Percentiles rank a stretch among this genome's conserved stretches.
Evolutionary conservation across 1,140 invertebrate genomes (phyloP).

Genomic region (Achroia grisella): DNA sequence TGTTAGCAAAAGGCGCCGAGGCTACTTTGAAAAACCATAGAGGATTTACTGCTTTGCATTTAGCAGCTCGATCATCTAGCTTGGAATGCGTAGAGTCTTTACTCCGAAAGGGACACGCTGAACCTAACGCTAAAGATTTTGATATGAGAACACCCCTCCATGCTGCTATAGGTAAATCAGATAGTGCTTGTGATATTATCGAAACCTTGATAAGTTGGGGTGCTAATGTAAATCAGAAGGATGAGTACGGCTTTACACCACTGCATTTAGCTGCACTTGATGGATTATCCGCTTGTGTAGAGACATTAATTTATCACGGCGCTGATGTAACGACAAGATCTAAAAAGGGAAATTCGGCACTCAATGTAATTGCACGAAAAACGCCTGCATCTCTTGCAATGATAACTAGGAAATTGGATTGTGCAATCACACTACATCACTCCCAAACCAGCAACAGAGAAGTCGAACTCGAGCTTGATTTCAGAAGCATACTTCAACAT

Average conservation of each 20-base stretch:
- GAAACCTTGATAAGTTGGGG: slow-evolving; percentile 84
- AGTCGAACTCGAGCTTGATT: slow-evolving; percentile 87
- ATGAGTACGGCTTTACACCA: slow-evolving; percentile 92
- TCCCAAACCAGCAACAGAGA: slow-evolving; percentile 84
- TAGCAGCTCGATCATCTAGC: slow-evolving; percentile 83
- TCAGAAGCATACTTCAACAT: slow-evolving; percentile 84
- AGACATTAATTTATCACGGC: slow-evolving; percentile 86
- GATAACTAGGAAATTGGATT: slow-evolving; percentile 84
- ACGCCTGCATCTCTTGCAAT: slow-evolving; percentile 86
- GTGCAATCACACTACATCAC: slow-evolving; percentile 84
- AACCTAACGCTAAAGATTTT: slow-evolving; percentile 84
- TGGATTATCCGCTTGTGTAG: slow-evolving; percentile 87
- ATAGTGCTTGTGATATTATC: slow-evolving; percentile 83
- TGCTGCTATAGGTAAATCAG: slow-evolving; percentile 83
- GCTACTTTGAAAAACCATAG: slow-evolving; percentile 81
- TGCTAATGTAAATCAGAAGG: slow-evolving; percentile 88
- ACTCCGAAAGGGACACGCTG: slow-evolving; percentile 80
- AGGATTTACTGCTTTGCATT: slow-evolving; percentile 85
- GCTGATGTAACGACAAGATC: slow-evolving; percentile 89
- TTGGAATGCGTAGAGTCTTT: slow-evolving; percentile 85
- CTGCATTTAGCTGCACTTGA: slow-evolving; percentile 90
- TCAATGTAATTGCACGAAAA: slow-evolving; percentile 87
- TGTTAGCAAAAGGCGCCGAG: slow-evolving; percentile 83
- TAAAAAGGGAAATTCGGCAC: slow-evolving; percentile 86
- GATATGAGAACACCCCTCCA: slow-evolving; percentile 86